phyloP scores from a whole-genome alignment of 1,140 invertebrate genomes.

The Polypedilum vanderplanki region DNA sequence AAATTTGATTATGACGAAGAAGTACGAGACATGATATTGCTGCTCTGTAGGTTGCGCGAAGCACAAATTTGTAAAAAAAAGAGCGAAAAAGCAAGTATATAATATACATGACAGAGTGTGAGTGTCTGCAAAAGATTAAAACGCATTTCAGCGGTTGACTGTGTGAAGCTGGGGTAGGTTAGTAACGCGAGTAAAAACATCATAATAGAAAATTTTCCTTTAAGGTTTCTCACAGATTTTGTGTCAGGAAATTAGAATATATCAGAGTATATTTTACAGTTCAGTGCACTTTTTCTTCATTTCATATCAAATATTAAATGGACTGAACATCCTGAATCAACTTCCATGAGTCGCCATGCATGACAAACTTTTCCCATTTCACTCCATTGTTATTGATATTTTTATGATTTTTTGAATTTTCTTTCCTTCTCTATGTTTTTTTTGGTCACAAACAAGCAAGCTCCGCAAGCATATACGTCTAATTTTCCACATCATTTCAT shows the following conservation, averaged over 20 bases:
- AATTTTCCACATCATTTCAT: constrained; percentile 19
- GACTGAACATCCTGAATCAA: constrained; percentile 16
- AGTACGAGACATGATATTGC: neutral
- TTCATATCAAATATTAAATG: constrained; percentile 11
- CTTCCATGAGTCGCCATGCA: neutral
- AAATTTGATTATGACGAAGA: neutral
- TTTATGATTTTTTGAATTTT: neutral
- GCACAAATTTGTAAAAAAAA: neutral
- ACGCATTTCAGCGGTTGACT: constrained; percentile 18
- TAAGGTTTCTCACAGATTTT: neutral
- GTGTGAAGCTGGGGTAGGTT: neutral
- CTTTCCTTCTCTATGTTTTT: neutral
- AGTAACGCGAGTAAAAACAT: neutral
- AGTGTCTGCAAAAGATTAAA: constrained; percentile 23
- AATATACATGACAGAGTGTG: neutral
- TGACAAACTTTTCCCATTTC: neutral
- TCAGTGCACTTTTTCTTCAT: neutral
- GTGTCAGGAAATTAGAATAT: constrained; percentile 2
- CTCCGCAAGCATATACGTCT: neutral
- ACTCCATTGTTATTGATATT: neutral
- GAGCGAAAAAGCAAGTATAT: no score
- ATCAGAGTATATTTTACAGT: constrained; percentile 13
- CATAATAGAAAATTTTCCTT: neutral
- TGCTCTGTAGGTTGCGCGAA: neutral
- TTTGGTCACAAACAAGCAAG: neutral